Evolutionary conservation across 37 sponge, comb jelly and placozoan species (phyloP), one percentile per base, ranked within the genome.

Genomic region (Corticium candelabrum): DNA sequence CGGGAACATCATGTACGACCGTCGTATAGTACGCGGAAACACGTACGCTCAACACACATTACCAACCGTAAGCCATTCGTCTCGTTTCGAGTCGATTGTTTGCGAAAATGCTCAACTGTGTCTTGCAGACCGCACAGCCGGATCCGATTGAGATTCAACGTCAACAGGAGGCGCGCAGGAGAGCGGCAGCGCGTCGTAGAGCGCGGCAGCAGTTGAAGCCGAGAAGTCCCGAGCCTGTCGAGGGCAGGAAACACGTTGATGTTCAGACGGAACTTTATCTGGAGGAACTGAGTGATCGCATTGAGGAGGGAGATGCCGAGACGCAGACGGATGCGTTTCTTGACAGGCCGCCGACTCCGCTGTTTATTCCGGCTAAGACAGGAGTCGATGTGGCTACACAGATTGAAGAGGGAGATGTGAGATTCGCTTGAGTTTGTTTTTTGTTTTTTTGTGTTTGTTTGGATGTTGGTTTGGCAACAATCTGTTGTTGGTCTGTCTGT

Each of bases 241-340:
- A 94, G 0, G 99, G 99, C 1, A 67, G 99, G 39, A 90, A 88
- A 82, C 99, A 97, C 78, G 91, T 86, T 39, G 92, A 94, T 30
- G 89, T 97, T 1, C 99, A 97, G 90, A 97, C 99, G 2, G 99
- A 97, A 57, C 87, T 94, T 41, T 97, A 97, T 69, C 87, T 97
- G 37, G 94, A 97, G 73, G 94, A 94, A n/a, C 38, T 79, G 50
- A 35, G 57, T 29, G 93, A 97, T 40, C 74, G 94, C 37, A 90
- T 97, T 35, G 92, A 91, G 68, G 99, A 94, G 68, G 89, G 88
- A 34, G 99, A 97, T 57, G 82, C 86, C 5, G 84, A 85, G 30
- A 87, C 90, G 34, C 99, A 97, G 86, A 97, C 99, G 29, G 99
- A 97, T 84, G 94, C 94, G 30, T 94, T 94, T 82, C 82, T 97